Evolutionary conservation across 1,140 invertebrate genomes (phyloP), one percentile per base, ranked within the genome.

Genomic region (Heliconius melpomene): DNA sequence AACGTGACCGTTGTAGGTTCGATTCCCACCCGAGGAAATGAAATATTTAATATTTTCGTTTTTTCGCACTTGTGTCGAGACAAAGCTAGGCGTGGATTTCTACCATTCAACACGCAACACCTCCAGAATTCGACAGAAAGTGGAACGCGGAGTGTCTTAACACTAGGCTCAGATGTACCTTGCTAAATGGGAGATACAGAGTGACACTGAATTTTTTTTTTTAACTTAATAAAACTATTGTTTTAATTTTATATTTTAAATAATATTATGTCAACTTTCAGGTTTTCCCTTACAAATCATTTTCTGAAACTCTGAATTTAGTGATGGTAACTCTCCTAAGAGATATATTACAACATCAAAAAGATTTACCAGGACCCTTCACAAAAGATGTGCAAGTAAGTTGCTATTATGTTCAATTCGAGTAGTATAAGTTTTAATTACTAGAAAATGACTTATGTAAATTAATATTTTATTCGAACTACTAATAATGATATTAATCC

Each of bases 251-350:
- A 3, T 29, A 66, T 29, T 29, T 66, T 66, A 29, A 23, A n/a
- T 5, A 66, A 26, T 52, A 57, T 29, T 26, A 13, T 66, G 5
- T 29, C 23, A 66, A 26, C 54, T 95, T 97, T 52, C 95, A 96
- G 90, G 96, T 97, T 77, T 98, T 98, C 87, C 97, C 97, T 5
- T 99, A 99, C 91, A 97, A 97, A 87, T 98, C 97, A 3, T 98
- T 99, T 88, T 99, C 98, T 82, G 99, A 99, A 95, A 98, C 98
- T 1, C 95, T 99, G 70, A 99, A 98, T 93, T 94, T 99, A 60
- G 98, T 99, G 1, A 96, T 99, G 95, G 98, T 99, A 3, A 98
- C 98, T 1, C 93, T 99, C 74, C 93, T 99, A 57, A 95, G 98
- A 81, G 98, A 99, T 93, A 94, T 99, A 52, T 93, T 99, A 38